phyloP scores from a whole-genome alignment of 2,113 vertebrate genomes.

The Callipepla californica region DNA sequence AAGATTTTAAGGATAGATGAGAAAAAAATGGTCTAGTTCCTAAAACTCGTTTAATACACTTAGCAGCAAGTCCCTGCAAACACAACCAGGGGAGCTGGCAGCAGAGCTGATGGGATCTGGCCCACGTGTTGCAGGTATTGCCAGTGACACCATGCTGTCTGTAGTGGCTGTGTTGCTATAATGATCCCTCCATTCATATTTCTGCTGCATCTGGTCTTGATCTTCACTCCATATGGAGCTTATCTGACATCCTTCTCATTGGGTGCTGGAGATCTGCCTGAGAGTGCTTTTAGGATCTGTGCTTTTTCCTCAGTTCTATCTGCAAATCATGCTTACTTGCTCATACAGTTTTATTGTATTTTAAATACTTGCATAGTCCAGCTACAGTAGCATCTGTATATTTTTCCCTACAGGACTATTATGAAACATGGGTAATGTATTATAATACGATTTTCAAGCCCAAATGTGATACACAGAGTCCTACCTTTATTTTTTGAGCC shows the following conservation, averaged over 20 bases:
- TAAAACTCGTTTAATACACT: neutral
- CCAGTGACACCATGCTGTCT: neutral
- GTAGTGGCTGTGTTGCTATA: neutral
- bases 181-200: slow-evolving; percentile 1
- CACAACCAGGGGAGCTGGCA: neutral
- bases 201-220: slow-evolving; percentile 48
- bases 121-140: neutral
- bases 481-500: neutral
- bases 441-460: neutral
- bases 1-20: neutral
- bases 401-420: neutral
- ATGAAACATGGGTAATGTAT: neutral
- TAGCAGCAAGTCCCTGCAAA: neutral
- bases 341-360: neutral
- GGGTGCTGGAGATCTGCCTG: neutral
- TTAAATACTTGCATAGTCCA: neutral
- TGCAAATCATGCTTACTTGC: accelerated
- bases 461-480: neutral
- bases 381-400: neutral
- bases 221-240: slow-evolving; percentile 21
- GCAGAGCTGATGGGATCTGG: neutral
- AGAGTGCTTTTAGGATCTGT: neutral
- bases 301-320: neutral
- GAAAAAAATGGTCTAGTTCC: neutral
- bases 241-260: neutral